Evolutionary conservation across 2,888 invertebrate species (phyloP), one percentile per base, ranked within the genome.

Genomic region (Ptychoptera contaminata): DNA sequence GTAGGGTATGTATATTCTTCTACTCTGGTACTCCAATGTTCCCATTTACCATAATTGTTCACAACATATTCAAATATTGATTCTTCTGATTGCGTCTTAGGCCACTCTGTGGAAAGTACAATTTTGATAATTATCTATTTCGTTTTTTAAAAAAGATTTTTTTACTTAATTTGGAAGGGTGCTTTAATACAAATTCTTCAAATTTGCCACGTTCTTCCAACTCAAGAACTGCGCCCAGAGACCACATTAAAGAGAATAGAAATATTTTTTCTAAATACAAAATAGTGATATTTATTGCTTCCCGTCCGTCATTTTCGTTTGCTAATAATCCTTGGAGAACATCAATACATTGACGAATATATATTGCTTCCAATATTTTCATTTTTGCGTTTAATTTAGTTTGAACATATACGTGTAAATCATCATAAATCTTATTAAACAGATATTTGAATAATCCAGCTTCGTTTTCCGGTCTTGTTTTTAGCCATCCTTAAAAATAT

Each of bases 211-310:
- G 69, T 45, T 74, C 77, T 36, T 80, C 79, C 38, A 83, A 59
- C 58, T 87, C 87, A 16, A 87, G 63, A 16, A 81, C 73, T 0
- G 86, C 76, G 0, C 86, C 86, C 50, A 85, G 60, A 16, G 84
- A 84, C 86, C 87, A 87, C 84, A 86, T 85, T 53, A 84, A 57
- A 0, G 81, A 60, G 56, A 87, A 86, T 39, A 87, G 63, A 54
- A 82, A 82, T 12, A 82, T 57, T 39, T 76, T 73, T 60, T 85
- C 84, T 31, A 84, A 56, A 52, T 82, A 79, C 35, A 71, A 67
- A 36, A 76, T 73, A 0, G 74, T 16, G 37, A 16, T n/a, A n/a
- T 8, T 35, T n/a, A n/a, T n/a, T 67, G 46, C 68, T 63, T 43
- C 43, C 16, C 46, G 12, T 30, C 31, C 23, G 68, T 65, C 43